Evolutionary conservation across 2,888 invertebrate genomes (phyloP).

Genomic region (Ametastegia equiseti): DNA sequence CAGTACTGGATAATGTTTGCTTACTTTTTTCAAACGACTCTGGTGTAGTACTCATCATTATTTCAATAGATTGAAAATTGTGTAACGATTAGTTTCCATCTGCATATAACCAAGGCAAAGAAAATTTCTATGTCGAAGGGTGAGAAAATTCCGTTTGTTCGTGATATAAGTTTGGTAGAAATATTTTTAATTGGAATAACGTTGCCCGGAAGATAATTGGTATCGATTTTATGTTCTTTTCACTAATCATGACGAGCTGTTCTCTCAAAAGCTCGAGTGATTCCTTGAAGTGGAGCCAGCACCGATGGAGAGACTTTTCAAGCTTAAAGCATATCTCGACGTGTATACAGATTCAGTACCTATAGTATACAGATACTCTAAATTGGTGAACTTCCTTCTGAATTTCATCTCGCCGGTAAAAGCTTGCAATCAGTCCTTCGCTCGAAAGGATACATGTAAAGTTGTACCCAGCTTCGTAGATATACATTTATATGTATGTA

Average conservation of each 20-base stretch:
- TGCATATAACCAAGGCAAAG: not conserved
- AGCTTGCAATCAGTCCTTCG: constrained; percentile 25
- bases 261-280: not conserved
- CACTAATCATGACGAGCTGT: not conserved
- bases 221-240: not conserved
- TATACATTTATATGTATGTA: not conserved
- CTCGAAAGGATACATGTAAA: constrained; percentile 18
- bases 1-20: not conserved
- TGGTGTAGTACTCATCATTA: no score
- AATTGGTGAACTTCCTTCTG: constrained; percentile 32
- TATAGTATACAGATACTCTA: not conserved
- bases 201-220: not conserved
- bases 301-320: not conserved
- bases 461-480: not conserved
- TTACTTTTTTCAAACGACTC: not conserved
- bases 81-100: not conserved
- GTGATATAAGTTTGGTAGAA: not conserved
- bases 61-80: not conserved
- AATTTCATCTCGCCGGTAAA: not conserved
- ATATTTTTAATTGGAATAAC: not conserved
- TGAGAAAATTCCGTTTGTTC: not conserved
- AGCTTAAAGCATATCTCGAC: not conserved
- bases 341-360: not conserved
- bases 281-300: not conserved
- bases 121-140: no score